A percentile compares a stretch with the other conserved stretches of the same genome.
Evolutionary conservation across 2,888 invertebrate species (phyloP).

Genomic region (Andrena bucephala): DNA sequence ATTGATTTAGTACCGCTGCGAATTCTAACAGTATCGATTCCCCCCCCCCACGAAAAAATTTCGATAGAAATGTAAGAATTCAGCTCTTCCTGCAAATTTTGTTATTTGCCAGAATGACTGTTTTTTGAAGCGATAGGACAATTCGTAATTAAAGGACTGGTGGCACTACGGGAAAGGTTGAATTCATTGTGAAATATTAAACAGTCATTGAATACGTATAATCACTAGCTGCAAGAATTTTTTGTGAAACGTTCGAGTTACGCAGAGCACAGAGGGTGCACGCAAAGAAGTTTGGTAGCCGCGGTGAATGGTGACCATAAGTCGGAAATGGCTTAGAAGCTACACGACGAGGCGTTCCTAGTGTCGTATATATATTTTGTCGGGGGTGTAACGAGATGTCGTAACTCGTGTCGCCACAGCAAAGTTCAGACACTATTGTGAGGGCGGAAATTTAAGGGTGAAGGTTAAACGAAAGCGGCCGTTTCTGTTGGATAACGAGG

Average conservation of each 20-base stretch:
- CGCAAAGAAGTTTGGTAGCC: conserved; percentile 43
- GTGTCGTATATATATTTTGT: conserved; percentile 65
- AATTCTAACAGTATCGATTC: background rate
- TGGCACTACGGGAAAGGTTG: too few species aligned
- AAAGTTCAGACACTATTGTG: conserved; percentile 65
- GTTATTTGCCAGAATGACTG: background rate
- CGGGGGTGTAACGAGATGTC: conserved; percentile 67
- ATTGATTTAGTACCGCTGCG: conserved; percentile 5
- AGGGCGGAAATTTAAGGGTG: conserved; percentile 65
- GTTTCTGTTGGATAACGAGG: conserved; percentile 39
- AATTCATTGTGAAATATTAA: too few species aligned
- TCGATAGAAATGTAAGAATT: too few species aligned
- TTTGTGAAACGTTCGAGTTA: background rate
- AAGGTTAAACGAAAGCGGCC: conserved; percentile 63
- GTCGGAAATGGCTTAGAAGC: conserved; percentile 48
- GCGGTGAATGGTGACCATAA: conserved; percentile 33
- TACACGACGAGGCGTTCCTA: conserved; percentile 53
- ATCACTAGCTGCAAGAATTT: background rate
- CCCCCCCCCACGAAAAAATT: background rate
- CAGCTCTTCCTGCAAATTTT: background rate
- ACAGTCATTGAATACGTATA: background rate
- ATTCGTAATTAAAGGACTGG: too few species aligned
- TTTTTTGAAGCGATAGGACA: too few species aligned
- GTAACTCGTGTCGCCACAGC: conserved; percentile 65
- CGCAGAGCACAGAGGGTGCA: background rate